Percentiles rank a stretch among this genome's conserved stretches.
These are phyloP conservation scores for Nixonia krombeini DNA, from an alignment of 1,140 invertebrate species.

Conservation along the genomic window DNA sequence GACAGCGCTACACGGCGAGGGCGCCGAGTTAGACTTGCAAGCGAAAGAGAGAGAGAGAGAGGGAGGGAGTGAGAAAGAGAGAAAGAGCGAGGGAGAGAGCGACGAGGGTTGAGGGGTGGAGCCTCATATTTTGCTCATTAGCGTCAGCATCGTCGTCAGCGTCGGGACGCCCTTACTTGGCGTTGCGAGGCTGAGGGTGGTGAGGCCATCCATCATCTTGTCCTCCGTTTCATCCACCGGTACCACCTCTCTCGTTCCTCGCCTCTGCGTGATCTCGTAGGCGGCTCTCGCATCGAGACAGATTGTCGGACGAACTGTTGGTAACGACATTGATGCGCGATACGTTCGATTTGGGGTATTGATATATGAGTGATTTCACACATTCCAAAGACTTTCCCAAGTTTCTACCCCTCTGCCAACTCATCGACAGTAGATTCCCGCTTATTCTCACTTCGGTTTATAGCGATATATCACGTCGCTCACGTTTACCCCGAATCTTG, in stretches of 20 bases:
- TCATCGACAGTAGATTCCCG: no score
- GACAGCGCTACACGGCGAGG: constrained; percentile 23
- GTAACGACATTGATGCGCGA: constrained; percentile 32
- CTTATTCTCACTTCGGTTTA: no score
- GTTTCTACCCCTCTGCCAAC: no score
- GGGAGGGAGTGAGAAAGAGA: constrained; percentile 23
- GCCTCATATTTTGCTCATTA: constrained; percentile 72
- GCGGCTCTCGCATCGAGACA: constrained; percentile 30
- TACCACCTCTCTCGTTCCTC: constrained; percentile 40
- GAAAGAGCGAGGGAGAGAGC: constrained; percentile 18
- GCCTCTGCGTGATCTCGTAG: constrained; percentile 18
- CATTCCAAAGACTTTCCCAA: neutral
- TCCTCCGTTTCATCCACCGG: constrained; percentile 56
- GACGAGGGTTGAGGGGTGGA: constrained; percentile 48
- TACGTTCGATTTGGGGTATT: constrained; percentile 15
- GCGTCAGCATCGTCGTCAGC: constrained; percentile 68
- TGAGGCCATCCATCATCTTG: constrained; percentile 70
- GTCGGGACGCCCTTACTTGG: constrained; percentile 63
- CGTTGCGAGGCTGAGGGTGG: constrained; percentile 52
- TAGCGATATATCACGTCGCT: no score
- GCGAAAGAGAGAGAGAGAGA: constrained; percentile 24
- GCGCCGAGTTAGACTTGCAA: constrained; percentile 2
- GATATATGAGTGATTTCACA: constrained; percentile 21
- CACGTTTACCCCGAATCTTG: no score
- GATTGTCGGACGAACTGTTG: constrained; percentile 28